Conservation (phyloP, 1,140 invertebrate genomes). For the Vanessa tameamea region DNA sequence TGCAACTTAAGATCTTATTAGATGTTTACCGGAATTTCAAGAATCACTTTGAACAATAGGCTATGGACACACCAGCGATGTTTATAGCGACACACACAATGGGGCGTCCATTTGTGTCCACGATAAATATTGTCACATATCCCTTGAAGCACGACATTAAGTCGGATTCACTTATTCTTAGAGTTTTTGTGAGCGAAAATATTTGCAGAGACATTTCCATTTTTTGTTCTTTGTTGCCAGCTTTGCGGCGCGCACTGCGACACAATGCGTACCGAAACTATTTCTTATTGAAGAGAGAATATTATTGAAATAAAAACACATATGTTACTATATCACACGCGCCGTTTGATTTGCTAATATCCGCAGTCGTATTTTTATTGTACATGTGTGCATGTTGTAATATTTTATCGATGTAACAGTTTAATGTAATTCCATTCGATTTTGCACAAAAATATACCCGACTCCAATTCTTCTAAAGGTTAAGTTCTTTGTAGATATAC, state of each 20-base stretch:
- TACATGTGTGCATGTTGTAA: background rate
- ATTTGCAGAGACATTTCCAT: conserved; percentile 24
- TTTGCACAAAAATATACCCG: too few species aligned
- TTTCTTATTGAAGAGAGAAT: conserved; percentile 15
- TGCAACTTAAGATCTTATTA: conserved; percentile 3
- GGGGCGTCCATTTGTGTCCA: conserved; percentile 24
- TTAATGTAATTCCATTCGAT: background rate
- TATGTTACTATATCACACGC: background rate
- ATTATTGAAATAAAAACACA: conserved; percentile 12
- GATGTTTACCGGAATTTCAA: background rate
- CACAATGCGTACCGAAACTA: conserved; percentile 6
- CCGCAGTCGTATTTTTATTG: background rate
- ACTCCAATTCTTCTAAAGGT: too few species aligned
- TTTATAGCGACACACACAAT: conserved; percentile 27
- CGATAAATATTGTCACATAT: conserved; percentile 40
- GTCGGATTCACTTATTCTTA: conserved; percentile 33
- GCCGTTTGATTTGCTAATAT: background rate
- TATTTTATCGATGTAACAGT: too few species aligned
- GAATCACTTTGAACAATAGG: conserved; percentile 29
- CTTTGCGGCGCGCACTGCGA: conserved; percentile 2
- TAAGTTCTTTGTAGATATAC: too few species aligned
- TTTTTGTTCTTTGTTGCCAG: conserved; percentile 30
- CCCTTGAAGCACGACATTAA: conserved; percentile 28
- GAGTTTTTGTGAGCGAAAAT: conserved; percentile 31
- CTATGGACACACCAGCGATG: conserved; percentile 23